Evolutionary conservation across 2,113 vertebrate species (phyloP).

Genomic region (Bubo blakistoni): DNA sequence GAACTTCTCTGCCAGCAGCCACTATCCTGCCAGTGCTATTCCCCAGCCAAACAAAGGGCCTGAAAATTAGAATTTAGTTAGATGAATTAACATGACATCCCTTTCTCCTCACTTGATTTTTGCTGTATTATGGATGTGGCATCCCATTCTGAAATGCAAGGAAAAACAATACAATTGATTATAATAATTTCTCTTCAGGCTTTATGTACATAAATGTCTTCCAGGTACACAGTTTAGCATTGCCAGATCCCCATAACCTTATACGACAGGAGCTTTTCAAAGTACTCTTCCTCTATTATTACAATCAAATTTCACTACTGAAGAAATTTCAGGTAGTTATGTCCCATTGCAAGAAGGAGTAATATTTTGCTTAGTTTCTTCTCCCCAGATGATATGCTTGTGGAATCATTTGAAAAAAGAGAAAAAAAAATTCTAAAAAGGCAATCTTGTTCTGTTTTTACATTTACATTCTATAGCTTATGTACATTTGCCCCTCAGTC

Average conservation of each 20-base stretch:
- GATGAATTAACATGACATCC: conserved; percentile 38
- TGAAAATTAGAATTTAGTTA: conserved; percentile 42
- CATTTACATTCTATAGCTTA: neutral
- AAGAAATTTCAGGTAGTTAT: neutral
- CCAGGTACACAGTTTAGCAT: neutral
- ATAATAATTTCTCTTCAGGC: neutral
- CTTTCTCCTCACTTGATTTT: neutral
- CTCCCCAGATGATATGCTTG: neutral
- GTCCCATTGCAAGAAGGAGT: neutral
- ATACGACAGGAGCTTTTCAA: neutral
- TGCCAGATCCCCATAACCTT: neutral
- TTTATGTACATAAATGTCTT: neutral
- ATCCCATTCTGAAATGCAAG: neutral
- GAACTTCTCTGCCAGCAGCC: conserved; percentile 40
- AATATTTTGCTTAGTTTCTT: neutral
- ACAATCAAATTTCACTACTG: neutral
- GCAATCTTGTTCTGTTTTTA: neutral
- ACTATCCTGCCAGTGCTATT: conserved; percentile 21
- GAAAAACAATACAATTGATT: conserved; percentile 13
- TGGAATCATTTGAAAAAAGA: neutral
- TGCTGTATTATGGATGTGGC: neutral
- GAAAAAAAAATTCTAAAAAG: neutral
- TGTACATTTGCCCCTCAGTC: neutral
- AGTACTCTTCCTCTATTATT: neutral
- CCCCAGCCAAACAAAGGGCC: conserved; percentile 35